These are phyloP conservation scores for Tetragnatha versicolor DNA, from an alignment of 1,140 invertebrate genomes.

Conservation along the genomic window DNA sequence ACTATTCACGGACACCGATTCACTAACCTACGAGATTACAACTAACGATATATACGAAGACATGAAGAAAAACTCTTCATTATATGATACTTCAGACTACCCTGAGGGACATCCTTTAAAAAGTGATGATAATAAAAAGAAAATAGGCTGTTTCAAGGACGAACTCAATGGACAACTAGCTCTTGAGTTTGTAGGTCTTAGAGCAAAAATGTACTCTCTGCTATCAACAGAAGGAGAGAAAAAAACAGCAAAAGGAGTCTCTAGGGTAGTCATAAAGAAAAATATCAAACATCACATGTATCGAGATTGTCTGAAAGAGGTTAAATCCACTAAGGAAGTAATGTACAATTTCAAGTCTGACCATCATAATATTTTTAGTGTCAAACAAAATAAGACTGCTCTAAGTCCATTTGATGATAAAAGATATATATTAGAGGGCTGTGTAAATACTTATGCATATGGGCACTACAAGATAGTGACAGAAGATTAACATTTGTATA, in stretches of 20 bases:
- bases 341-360: background rate
- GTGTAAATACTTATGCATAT: background rate
- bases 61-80: background rate
- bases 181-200: slow-evolving; percentile 21
- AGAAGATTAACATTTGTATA: too few species aligned
- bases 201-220: slow-evolving; percentile 19
- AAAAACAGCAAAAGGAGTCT: slow-evolving; percentile 23
- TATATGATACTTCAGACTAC: slow-evolving; percentile 37
- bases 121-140: slow-evolving; percentile 1
- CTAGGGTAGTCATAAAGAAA: background rate
- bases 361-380: background rate
- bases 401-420: background rate
- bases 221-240: background rate
- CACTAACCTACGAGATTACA: background rate
- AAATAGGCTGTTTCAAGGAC: slow-evolving; percentile 32
- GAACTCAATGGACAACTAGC: background rate
- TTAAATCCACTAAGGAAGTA: background rate
- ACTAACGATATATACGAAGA: background rate
- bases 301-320: background rate
- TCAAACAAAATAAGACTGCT: background rate
- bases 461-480: too few species aligned
- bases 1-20: slow-evolving; percentile 22
- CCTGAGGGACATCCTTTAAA: background rate
- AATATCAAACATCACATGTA: background rate
- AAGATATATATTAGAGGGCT: background rate